Evolutionary conservation across 2,888 invertebrate genomes (phyloP), one percentile per base, ranked within the genome.

Genomic region (Meiosimyza platycephala): DNA sequence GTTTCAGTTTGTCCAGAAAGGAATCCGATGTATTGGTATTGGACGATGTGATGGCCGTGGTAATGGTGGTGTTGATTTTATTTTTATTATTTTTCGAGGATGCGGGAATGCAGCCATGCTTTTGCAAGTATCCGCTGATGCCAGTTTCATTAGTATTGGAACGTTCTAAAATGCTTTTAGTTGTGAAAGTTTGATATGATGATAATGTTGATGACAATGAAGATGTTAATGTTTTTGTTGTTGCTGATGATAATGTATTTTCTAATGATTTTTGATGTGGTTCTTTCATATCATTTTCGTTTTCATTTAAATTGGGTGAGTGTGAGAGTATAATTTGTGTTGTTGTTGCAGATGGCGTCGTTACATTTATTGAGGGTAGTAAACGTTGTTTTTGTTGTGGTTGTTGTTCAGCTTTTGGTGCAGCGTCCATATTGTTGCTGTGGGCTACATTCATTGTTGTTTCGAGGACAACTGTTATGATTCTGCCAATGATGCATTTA

Each of bases 161-260:
- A 69, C 81, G 82, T 72, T 80, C 82, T 76, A 84, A 75, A 72
- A 85, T 82, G 78, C 80, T 79, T 76, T 83, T 83, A 54, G 84
- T 85, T 72, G 81, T 79, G 22, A 84, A 76, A 13, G 72, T 75
- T 66, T 74, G 71, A 64, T 73, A 75, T 59, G 75, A 77, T 16
- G 74, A 75, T 65, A 78, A 69, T 71, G 76, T 72, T 79, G 80
- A 75, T 3, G 80, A 81, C 78, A 80, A 78, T 65, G 77, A 77
- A 66, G 81, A 80, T 75, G 81, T 67, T 69, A 71, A 18, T 3
- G 52, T 60, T 54, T 72, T 71, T 52, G 66, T 47, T 60, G 71
- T 62, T 71, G 75, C 33, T 65, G 62, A 40, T 59, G 69, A 33
- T 52, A 47, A 54, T 64, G 55, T 81, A 80, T 72, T 76, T 64